Evolutionary conservation across 2,888 invertebrate species (phyloP).

Genomic region (Polia nebulosa): DNA sequence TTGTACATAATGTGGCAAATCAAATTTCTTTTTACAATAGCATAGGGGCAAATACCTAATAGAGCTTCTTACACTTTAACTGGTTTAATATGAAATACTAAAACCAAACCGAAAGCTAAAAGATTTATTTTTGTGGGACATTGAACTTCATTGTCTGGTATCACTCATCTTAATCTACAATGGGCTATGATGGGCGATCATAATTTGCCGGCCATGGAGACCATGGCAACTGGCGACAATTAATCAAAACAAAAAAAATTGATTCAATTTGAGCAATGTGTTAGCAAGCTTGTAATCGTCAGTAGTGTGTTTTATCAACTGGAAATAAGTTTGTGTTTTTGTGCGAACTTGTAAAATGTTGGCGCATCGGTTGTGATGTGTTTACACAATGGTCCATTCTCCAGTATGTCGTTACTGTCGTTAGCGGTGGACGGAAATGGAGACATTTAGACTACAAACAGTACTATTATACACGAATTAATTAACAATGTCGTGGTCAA

Average conservation of each 20-base stretch:
- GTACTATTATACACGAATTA: neutral
- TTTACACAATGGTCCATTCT: constrained; percentile 54
- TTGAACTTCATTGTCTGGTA: neutral
- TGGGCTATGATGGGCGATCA: constrained; percentile 19
- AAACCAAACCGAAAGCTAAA: too few species aligned
- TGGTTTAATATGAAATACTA: neutral
- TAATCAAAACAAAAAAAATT: neutral
- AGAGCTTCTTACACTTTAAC: neutral
- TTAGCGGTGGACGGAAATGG: neutral
- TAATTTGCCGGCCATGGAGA: constrained; percentile 5
- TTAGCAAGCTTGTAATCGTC: neutral
- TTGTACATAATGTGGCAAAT: too few species aligned
- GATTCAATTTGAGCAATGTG: neutral
- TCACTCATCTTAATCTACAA: neutral
- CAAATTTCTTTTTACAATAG: too few species aligned
- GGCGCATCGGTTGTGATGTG: constrained; percentile 1
- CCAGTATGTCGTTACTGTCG: constrained; percentile 11
- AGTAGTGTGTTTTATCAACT: neutral
- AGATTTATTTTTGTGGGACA: too few species aligned
- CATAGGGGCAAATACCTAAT: neutral
- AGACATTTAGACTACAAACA: neutral
- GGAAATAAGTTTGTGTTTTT: neutral
- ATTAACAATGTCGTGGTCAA: constrained; percentile 55
- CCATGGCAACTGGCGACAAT: neutral
- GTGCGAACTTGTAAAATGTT: neutral